Base-by-base conservation (phyloP, 2,113 vertebrate species). In the Pterocles burchelli region DNA sequence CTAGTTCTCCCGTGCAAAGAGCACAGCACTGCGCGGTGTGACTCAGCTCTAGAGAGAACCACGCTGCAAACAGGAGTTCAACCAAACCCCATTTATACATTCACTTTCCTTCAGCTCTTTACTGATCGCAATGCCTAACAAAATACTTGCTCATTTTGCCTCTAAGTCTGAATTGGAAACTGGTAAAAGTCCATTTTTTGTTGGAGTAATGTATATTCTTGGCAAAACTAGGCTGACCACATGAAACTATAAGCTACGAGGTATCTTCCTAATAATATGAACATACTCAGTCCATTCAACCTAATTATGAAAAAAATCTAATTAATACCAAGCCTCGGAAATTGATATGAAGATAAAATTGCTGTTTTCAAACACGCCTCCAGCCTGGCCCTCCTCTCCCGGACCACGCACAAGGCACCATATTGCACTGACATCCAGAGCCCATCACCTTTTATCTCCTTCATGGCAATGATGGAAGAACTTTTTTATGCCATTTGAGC, bases 381-480 rank as follows among this genome's bases (percentile, higher is more conserved):
- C 59, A n/a, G 36, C 24, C 8, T 21, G 28, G 13, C 13, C 13
- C 28, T 28, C 70, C 19, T 29, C 34, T 48, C 41, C 33, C 3
- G 1, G 9, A 13, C 38, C 71, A 61, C 0, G 0, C 20, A 48
- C 41, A 80, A 62, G n/a, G 59, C 48, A 66, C 17, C 3, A 1
- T 16, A 46, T 3, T 6, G 38, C 38, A 33, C 0, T 6, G 41
- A 33, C 20, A 78, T 16, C 6, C 73, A 75, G 19, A 71, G 55
- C 13, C 0, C 2, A 2, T 54, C 15, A 49, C 46, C 36, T 14
- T 28, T n/a, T 51, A 5, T 7, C 49, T 80, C 15, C 2, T n/a
- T 61, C 68, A 25, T 0, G 2, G 25, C 52, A 87, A 38, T 3
- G 38, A 43, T 9, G 7, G 48, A 75, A 71, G 66, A 22, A 75